phyloP scores from a whole-genome alignment of 2,888 invertebrate genomes.

The Eristalinus sepulchralis region DNA sequence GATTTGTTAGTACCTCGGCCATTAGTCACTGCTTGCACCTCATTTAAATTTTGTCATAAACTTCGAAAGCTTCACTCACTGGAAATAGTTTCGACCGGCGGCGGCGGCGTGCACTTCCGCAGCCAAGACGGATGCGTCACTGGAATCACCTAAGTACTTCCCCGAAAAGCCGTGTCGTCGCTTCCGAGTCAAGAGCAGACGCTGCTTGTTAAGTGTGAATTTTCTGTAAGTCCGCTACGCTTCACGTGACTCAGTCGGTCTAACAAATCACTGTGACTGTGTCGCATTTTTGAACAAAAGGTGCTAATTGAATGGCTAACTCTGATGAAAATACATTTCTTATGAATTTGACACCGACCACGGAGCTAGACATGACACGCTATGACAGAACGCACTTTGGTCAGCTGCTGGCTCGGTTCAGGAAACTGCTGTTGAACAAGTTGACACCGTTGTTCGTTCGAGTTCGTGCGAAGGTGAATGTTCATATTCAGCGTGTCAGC shows the following conservation, averaged over 20 bases:
- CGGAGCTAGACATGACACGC: not conserved
- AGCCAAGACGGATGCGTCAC: not conserved
- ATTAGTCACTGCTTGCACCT: not conserved
- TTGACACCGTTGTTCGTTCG: not conserved
- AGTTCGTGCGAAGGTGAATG: not conserved
- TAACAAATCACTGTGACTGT: not conserved
- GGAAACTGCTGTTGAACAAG: not conserved
- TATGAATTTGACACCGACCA: not conserved
- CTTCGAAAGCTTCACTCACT: not conserved
- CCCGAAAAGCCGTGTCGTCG: not conserved
- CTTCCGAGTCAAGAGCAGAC: not conserved
- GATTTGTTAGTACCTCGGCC: not conserved
- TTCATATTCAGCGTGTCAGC: not conserved
- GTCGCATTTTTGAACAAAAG: not conserved
- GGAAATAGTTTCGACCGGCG: not conserved
- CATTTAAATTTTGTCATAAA: not conserved
- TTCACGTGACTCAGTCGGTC: not conserved
- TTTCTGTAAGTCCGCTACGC: not conserved
- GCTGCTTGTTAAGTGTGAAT: not conserved
- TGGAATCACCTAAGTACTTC: not conserved
- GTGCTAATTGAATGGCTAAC: conserved; percentile 1
- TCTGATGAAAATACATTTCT: not conserved
- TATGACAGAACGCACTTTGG: not conserved
- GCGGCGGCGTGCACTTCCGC: not conserved
- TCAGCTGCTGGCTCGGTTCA: not conserved